Percentiles rank a stretch among this genome's conserved stretches.
Evolutionary conservation across 2,888 invertebrate species (phyloP).

Genomic region (Phoronis australis): DNA sequence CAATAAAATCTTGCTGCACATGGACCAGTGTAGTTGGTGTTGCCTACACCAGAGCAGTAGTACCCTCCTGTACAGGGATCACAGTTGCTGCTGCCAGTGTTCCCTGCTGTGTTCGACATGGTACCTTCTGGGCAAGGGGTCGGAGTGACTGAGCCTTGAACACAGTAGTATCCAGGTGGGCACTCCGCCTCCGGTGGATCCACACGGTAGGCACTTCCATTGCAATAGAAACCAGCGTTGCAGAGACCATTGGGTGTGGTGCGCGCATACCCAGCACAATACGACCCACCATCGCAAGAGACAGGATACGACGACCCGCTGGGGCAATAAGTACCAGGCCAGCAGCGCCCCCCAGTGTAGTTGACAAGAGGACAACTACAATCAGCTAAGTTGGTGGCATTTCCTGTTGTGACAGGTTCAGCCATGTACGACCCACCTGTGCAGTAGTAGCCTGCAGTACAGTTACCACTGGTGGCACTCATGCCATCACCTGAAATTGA

Average conservation of each 20-base stretch:
- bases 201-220: constrained; percentile 28
- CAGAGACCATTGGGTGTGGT: constrained; percentile 34
- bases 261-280: constrained; percentile 35
- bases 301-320: constrained; percentile 35
- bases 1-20: constrained; percentile 62
- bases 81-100: constrained; percentile 34
- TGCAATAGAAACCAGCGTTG: constrained; percentile 40
- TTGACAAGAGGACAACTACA: constrained; percentile 41
- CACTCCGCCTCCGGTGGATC: constrained; percentile 31
- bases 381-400: constrained; percentile 27
- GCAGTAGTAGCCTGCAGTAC: constrained; percentile 45
- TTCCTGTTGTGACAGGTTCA: constrained; percentile 26
- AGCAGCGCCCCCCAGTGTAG: constrained; percentile 45
- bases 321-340: constrained; percentile 46
- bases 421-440: constrained; percentile 35
- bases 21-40: constrained; percentile 30
- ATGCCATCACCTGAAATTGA: constrained; percentile 36
- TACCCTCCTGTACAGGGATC: constrained; percentile 36
- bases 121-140: constrained; percentile 43
- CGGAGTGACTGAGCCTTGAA: constrained; percentile 28
- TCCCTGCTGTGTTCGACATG: constrained; percentile 31
- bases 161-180: constrained; percentile 40
- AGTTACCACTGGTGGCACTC: constrained; percentile 33
- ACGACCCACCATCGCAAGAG: constrained; percentile 36
- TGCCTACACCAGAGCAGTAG: constrained; percentile 39